Base-by-base conservation (phyloP, 2,113 vertebrate species). In the Stomatorhinus ivindoensis region DNA sequence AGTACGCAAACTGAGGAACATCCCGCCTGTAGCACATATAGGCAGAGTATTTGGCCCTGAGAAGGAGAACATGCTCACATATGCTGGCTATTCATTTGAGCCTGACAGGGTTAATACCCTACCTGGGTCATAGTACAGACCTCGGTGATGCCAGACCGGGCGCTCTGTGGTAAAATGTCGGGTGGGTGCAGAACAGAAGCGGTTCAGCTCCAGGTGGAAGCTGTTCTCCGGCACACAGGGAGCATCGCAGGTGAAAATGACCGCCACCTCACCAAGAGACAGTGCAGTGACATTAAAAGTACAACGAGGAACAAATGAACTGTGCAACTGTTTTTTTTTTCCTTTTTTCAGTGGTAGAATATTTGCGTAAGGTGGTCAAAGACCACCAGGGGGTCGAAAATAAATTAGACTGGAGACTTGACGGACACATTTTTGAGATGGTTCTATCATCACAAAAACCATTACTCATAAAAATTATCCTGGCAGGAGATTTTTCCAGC, bases 401-500 rank as follows among this genome's bases (percentile, higher is more conserved):
- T 50, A 53, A 53, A 86, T 86, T 48, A 86, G 48, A 86, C 11
- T 48, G 84, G 46, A 51, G 48, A 50, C n/a, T 51, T 35, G 48
- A 48, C 24, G 3, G n/a, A 51, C 84, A 86, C 10, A n/a, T 51
- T 35, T 47, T 51, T 46, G 19, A n/a, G 15, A 86, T 50, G 84
- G 48, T n/a, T 51, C 55, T 87, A 55, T 87, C 85, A 53, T 87
- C 50, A 8, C 4, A 1, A 48, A 87, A 84, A 27, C 7, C 50
- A 87, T 53, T 53, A n/a, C 27, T 51, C 85, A 87, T 87, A 55
- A 53, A 51, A 87, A 53, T 53, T 35, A 87, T 24, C 48, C 85
- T 27, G 11, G 50, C 50, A 35, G 85, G 85, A 50, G 48, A 19
- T 8, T 53, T 86, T 47, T 46, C 82, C 24, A 19, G 84, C 13